A percentile compares a stretch with the other conserved stretches of the same genome.
phyloP scores from a whole-genome alignment of 2,888 invertebrate genomes.

The Clanis bilineata region DNA sequence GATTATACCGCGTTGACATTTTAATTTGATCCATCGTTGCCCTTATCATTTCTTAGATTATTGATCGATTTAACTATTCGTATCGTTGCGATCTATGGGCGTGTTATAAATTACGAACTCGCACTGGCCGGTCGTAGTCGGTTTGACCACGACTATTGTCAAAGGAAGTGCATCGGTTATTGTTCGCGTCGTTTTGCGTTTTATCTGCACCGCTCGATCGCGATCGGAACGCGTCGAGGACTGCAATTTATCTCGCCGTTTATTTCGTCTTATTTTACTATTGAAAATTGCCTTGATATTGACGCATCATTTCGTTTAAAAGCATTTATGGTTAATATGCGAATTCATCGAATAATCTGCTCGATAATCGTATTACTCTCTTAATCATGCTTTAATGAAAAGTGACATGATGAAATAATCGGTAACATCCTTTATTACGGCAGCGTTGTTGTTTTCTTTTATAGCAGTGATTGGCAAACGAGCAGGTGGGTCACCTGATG shows the following conservation, averaged over 20 bases:
- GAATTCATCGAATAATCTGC: conserved; percentile 12
- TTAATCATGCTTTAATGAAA: conserved; percentile 10
- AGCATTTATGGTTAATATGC: conserved; percentile 9
- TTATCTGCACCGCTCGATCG: conserved; percentile 64
- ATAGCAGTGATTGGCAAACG: too few relatives aligned
- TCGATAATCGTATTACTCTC: conserved; percentile 4
- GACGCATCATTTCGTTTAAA: conserved; percentile 19
- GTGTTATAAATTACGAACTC: conserved; percentile 61
- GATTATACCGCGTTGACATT: conserved; percentile 66
- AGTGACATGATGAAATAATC: conserved; percentile 15
- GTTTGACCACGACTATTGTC: conserved; percentile 59
- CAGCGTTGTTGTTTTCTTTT: conserved; percentile 1
- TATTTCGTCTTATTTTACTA: conserved; percentile 66
- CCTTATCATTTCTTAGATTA: conserved; percentile 70
- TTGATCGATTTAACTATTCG: conserved; percentile 68
- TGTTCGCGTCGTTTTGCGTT: conserved; percentile 69
- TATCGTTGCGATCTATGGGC: conserved; percentile 67
- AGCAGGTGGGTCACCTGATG: too few relatives aligned
- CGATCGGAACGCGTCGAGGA: conserved; percentile 46
- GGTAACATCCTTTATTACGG: conserved; percentile 11
- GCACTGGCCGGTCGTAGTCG: conserved; percentile 37
- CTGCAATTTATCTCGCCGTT: conserved; percentile 67
- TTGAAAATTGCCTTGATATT: conserved; percentile 58
- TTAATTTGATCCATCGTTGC: conserved; percentile 58
- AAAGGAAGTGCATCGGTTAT: conserved; percentile 79